phyloP scores from a whole-genome alignment of 2,797 vertebrate species.

The Oophaga sylvatica region DNA sequence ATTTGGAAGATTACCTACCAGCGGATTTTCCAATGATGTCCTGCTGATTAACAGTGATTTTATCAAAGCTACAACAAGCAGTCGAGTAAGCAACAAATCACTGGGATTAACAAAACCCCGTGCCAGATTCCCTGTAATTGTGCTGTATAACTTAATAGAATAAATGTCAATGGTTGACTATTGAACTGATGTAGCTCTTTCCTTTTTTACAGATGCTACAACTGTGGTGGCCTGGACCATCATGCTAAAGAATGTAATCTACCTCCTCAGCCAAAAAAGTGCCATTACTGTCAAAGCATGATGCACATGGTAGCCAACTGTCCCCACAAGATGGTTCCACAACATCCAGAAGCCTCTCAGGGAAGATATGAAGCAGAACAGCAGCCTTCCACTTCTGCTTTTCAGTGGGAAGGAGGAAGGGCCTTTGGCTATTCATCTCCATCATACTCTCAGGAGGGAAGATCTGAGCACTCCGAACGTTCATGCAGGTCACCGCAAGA shows the following conservation, averaged over 20 bases:
- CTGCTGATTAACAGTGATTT: too few relatives aligned
- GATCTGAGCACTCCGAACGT: conserved; percentile 71
- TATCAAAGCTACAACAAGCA: too few relatives aligned
- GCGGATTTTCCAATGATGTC: too few relatives aligned
- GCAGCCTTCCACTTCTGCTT: conserved; percentile 75
- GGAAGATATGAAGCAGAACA: conserved; percentile 80
- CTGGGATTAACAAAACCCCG: too few relatives aligned
- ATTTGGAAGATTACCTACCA: too few relatives aligned
- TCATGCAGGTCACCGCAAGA: conserved; percentile 76
- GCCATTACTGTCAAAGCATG: conserved; percentile 87
- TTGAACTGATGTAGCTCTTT: neutral
- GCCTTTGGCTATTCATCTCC: conserved; percentile 69
- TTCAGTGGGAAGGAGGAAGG: conserved; percentile 73
- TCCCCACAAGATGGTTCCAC: conserved; percentile 77
- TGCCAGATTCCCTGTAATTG: too few relatives aligned
- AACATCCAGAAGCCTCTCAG: conserved; percentile 76
- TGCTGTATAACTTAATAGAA: too few relatives aligned
- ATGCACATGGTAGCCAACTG: conserved; percentile 85
- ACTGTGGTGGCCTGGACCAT: conserved; percentile 83
- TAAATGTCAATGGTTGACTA: neutral
- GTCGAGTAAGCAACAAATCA: too few relatives aligned
- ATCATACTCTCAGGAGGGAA: conserved; percentile 73
- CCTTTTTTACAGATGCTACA: conserved; percentile 78
- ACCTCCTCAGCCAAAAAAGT: conserved; percentile 88
- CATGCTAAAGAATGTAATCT: conserved; percentile 85